Evolutionary conservation across 64 coral and sea anemone species (phyloP), one percentile per base, ranked within the genome.

Genomic region (Acropora yongei): DNA sequence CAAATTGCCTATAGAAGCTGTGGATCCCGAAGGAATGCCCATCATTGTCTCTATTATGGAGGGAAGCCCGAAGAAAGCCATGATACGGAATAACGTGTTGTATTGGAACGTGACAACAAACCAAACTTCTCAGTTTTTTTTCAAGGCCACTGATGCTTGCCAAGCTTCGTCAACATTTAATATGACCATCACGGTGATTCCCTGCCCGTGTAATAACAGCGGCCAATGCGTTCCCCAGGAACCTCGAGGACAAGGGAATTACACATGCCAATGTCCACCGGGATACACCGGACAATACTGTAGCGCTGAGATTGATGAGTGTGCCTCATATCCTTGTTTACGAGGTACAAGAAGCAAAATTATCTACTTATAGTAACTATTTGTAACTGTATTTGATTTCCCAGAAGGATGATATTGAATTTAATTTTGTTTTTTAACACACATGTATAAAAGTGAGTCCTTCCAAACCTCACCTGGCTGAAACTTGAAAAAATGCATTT

Each of bases 101-200:
- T 17, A 43, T 61, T 75, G 80, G 68, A 91, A 77, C 44, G 82
- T 92, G 14, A 92, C 72, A 30, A 74, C 73, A 30, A 92, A 86
- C 44, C 57, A 85, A 57, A 85, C 61, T 41, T 78, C 83, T 0
- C 72, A 40, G 39, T 92, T 92, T 86, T 86, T 47, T 44, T 66
- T 92, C 61, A 79, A 49, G 6, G 90, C 79, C n/a, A 92, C 82
- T 14, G 90, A 92, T 43, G 90, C 82, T 17, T 92, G 90, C 75
- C 40, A 51, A 48, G 82, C 81, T 19, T 78, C 60, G 12, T 57
- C 83, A 17, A 86, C 90, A 8, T 86, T 78, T 11, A 75, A 84
- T 9, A 49, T 92, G 0, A 44, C 19, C 48, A 42, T 92, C 14
- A 75, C 41, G 47, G 44, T 86, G 0, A 74, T 77, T 9, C 40